A percentile compares a stretch with the other conserved stretches of the same genome.
Conservation (phyloP, 1,140 invertebrate genomes). For the Augochlora pura region DNA sequence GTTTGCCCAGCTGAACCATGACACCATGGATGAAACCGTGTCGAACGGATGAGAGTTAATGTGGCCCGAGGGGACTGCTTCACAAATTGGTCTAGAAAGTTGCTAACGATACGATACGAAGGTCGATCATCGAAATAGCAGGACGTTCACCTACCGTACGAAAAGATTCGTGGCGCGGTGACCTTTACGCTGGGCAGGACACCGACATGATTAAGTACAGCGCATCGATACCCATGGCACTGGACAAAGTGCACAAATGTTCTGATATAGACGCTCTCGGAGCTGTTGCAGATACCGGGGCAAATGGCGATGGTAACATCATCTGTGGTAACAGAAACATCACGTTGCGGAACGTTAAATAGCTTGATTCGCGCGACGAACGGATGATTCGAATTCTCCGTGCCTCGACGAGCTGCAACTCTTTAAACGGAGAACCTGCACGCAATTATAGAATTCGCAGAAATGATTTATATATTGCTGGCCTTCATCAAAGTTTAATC, state of each 20-base stretch:
- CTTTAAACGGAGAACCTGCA: no score
- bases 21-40: no score
- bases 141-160: slow-evolving; percentile 86
- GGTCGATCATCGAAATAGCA: neutral
- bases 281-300: slow-evolving; percentile 96
- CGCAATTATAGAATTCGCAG: no score
- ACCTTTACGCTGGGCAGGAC: slow-evolving; percentile 90
- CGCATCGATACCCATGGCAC: slow-evolving; percentile 92
- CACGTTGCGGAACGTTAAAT: no score
- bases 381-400: no score
- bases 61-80: neutral
- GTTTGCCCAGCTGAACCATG: no score
- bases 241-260: slow-evolving; percentile 95
- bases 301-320: slow-evolving; percentile 94
- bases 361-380: no score
- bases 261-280: slow-evolving; percentile 95
- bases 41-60: neutral
- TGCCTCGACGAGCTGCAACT: no score
- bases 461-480: no score
- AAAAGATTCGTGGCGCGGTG: slow-evolving; percentile 93
- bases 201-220: slow-evolving; percentile 97
- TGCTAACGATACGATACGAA: no score
- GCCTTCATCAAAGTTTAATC: no score
- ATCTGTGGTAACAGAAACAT: slow-evolving; percentile 81
- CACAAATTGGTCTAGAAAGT: neutral